Percentiles rank a stretch among this genome's conserved stretches.
phyloP scores from a whole-genome alignment of 2,888 invertebrate species.

The Corbicula japonica region DNA sequence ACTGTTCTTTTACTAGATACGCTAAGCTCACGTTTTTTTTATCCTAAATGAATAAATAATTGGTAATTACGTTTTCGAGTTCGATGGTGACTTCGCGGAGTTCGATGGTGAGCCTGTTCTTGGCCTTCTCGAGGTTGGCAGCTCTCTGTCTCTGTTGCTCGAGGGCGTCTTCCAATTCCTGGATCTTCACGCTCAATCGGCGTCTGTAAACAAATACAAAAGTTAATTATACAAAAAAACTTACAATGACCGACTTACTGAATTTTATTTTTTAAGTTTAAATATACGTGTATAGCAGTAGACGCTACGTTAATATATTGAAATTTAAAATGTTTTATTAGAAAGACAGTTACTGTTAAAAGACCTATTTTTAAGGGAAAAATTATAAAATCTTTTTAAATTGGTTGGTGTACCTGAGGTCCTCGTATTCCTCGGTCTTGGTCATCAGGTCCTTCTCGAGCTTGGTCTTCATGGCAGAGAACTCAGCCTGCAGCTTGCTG shows the following conservation, averaged over 20 bases:
- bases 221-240: slow-evolving; percentile 88
- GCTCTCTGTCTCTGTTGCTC: slow-evolving; percentile 97
- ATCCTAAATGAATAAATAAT: background rate
- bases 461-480: slow-evolving; percentile 95
- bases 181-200: slow-evolving; percentile 84
- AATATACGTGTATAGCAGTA: background rate
- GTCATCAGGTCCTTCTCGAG: slow-evolving; percentile 97
- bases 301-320: background rate
- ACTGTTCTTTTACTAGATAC: too few species aligned
- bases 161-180: slow-evolving; percentile 98
- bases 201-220: slow-evolving; percentile 87
- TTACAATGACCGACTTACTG: background rate
- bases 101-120: slow-evolving; percentile 98
- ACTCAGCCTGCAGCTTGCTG: slow-evolving; percentile 95
- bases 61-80: slow-evolving; percentile 93
- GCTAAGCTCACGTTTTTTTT: too few species aligned
- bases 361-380: too few species aligned
- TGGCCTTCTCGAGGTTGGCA: slow-evolving; percentile 97
- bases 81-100: slow-evolving; percentile 99
- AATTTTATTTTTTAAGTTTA: background rate
- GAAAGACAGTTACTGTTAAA: too few species aligned
- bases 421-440: slow-evolving; percentile 95
- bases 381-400: too few species aligned
- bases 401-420: slow-evolving; percentile 89
- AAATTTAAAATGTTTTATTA: background rate